Evolutionary conservation across 2,888 invertebrate genomes (phyloP).

Genomic region (Tachystola acroxantha): DNA sequence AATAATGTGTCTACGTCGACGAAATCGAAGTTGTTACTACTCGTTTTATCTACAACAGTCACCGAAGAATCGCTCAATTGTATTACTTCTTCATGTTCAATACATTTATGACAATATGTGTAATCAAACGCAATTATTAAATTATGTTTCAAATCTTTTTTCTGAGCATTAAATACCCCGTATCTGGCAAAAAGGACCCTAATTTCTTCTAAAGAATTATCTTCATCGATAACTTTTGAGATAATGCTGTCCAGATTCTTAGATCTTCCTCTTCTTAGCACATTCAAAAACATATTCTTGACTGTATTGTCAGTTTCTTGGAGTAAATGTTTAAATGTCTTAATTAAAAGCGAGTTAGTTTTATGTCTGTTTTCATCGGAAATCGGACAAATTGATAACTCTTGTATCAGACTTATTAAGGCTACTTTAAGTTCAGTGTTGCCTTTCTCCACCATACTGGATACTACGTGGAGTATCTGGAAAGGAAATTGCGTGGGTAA

Average conservation of each 20-base stretch:
- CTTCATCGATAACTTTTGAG: constrained; percentile 22
- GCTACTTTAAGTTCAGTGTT: constrained; percentile 40
- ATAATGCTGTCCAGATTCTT: constrained; percentile 28
- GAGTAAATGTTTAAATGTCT: constrained; percentile 30
- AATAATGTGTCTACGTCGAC: constrained; percentile 48
- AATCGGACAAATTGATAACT: constrained; percentile 27
- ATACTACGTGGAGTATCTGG: constrained; percentile 47
- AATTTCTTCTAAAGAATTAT: constrained; percentile 24
- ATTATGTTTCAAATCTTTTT: constrained; percentile 19
- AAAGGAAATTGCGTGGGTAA: not conserved
- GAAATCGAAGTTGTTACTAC: constrained; percentile 47
- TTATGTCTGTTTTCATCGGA: constrained; percentile 26
- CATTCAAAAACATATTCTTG: constrained; percentile 27
- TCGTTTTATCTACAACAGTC: constrained; percentile 13
- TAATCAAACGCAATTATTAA: constrained; percentile 17
- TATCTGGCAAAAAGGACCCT: constrained; percentile 21
- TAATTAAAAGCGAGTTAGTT: constrained; percentile 22
- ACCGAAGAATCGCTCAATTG: constrained; percentile 9
- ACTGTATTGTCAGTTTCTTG: constrained; percentile 27
- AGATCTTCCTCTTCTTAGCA: constrained; percentile 17
- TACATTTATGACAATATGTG: constrained; percentile 40
- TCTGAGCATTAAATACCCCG: constrained; percentile 11
- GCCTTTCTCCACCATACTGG: constrained; percentile 32
- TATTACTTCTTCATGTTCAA: constrained; percentile 16
- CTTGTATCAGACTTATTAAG: constrained; percentile 38